Conservation (phyloP, 2,113 vertebrate species). For the Psophia crepitans region DNA sequence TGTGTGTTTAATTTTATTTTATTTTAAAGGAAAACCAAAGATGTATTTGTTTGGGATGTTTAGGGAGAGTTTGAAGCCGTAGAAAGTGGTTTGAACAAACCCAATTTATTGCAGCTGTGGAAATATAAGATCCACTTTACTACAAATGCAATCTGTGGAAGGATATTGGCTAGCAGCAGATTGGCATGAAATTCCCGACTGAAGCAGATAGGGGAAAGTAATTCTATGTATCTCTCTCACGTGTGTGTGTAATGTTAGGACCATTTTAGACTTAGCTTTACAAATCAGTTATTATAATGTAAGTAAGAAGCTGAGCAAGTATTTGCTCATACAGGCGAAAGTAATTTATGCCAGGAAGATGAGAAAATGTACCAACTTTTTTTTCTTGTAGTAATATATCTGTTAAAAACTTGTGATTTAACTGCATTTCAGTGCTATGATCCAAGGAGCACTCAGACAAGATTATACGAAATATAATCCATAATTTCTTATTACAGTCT, state of each 20-base stretch:
- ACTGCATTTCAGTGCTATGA: background rate
- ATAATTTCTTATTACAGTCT: background rate
- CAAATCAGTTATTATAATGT: slow-evolving; percentile 5
- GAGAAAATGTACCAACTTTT: background rate
- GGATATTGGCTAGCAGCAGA: background rate
- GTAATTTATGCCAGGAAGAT: background rate
- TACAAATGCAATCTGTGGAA: background rate
- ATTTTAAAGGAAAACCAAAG: background rate
- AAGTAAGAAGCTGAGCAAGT: background rate
- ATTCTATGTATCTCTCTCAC: slow-evolving; percentile 3
- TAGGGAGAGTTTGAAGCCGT: background rate
- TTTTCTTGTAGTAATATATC: background rate
- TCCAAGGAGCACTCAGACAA: background rate
- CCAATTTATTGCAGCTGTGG: slow-evolving; percentile 12
- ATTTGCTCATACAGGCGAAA: background rate
- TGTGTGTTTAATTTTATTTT: too few species aligned
- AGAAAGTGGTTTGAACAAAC: slow-evolving; percentile 12
- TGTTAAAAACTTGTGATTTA: background rate
- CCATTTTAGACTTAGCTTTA: background rate
- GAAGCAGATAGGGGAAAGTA: slow-evolving; percentile 8
- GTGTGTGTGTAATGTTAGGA: background rate
- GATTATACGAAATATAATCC: background rate
- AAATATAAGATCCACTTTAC: slow-evolving; percentile 8
- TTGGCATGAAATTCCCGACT: slow-evolving; percentile 31
- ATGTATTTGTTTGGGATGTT: background rate